These are phyloP conservation scores for Pluvialis apricaria DNA, from an alignment of 2,113 vertebrate species.

Conservation along the genomic window DNA sequence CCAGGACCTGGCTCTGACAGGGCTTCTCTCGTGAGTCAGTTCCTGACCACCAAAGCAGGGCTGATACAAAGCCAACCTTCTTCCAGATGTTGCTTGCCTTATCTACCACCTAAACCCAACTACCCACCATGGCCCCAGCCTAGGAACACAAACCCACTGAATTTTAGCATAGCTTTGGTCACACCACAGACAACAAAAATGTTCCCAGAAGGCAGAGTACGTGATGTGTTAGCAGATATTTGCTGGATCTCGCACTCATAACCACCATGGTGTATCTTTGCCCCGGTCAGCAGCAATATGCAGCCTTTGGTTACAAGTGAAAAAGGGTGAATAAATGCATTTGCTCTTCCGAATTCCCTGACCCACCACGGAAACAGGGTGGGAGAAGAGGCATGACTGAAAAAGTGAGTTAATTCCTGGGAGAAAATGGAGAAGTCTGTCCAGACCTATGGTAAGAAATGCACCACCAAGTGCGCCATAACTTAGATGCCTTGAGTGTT, in stretches of 20 bases:
- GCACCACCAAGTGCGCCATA: accelerated
- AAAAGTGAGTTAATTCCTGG: not conserved
- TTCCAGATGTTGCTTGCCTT: not conserved
- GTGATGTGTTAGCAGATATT: accelerated
- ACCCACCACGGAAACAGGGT: not conserved
- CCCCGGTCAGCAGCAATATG: not conserved
- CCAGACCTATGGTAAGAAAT: not conserved
- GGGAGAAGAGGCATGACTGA: not conserved
- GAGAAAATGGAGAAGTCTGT: not conserved
- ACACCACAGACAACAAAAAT: not conserved
- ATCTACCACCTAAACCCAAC: accelerated
- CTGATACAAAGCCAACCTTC: not conserved
- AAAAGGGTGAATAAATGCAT: not conserved
- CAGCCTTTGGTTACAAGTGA: not conserved
- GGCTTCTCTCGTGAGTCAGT: not conserved
- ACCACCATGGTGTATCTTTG: accelerated
- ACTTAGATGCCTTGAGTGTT: not conserved
- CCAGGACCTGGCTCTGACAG: not conserved
- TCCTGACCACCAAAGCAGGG: not conserved
- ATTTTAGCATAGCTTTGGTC: not conserved
- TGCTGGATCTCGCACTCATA: not conserved
- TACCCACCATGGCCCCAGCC: not conserved
- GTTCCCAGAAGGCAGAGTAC: not conserved
- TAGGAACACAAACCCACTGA: not conserved
- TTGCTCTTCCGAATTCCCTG: not conserved